Base-by-base conservation (phyloP, 2,797 vertebrate genomes). In the Cebuella pygmaea region DNA sequence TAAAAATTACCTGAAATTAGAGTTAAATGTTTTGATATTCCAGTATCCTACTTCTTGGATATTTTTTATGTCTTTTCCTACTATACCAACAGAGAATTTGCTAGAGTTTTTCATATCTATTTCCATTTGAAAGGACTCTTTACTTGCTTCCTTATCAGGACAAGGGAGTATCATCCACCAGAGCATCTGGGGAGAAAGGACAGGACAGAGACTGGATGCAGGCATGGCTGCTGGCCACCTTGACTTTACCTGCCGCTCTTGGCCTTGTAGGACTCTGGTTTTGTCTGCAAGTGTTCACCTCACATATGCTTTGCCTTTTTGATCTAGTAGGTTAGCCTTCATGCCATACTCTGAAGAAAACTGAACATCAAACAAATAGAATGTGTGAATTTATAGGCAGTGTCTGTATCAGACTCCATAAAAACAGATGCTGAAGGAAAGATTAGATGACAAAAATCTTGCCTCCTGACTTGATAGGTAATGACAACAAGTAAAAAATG, bases 371-470 rank as follows among this genome's bases (percentile, higher is more conserved):
- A 95, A 33, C 48, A 74, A 85, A 93, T 20, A 90, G 14, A 96
- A 14, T 20, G 4, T 80, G 48, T 76, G 55, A 41, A 83, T 91
- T 48, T 76, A 84, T 36, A 75, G 78, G 24, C 33, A 59, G 8
- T 87, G 17, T 57, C 50, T 93, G 22, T 36, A 94, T 91, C 85
- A 88, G 72, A 48, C 75, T 90, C 59, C 5, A 46, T 83, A 44
- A 91, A 93, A 94, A 83, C n/a, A 96, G 50, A 84, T 33, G 17
- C 48, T 48, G 52, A 80, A 55, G 90, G 27, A 80, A 92, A 15
- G 20, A 7, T 79, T 57, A 67, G 36, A 61, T 85, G 39, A 76
- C 22, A 70, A 61, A 90, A 95, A n/a, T 24, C 14, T 93, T 61
- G 24, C 90, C 44, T 80, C 48, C n/a, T 87, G 1, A 33, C 70